Conservation (phyloP, 2,888 invertebrate genomes). For the Diarsia brunnea region DNA sequence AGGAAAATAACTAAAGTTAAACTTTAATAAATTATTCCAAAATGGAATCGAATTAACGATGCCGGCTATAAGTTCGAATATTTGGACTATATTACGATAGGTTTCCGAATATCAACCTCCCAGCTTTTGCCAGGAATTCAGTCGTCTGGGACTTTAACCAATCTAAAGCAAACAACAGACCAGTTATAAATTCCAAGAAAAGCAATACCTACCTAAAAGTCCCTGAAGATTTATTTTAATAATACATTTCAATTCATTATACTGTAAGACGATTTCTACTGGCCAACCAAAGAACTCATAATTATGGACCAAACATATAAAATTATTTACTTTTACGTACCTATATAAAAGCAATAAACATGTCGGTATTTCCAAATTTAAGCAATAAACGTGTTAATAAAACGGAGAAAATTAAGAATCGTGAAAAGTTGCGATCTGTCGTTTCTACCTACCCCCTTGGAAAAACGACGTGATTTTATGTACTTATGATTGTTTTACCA, state of each 20-base stretch:
- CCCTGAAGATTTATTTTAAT: not conserved
- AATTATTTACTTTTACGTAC: not conserved
- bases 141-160: conserved; percentile 13
- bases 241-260: not conserved
- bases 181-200: not conserved
- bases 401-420: not conserved
- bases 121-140: conserved; percentile 1
- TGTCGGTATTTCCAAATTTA: not conserved
- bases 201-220: not conserved
- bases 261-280: not conserved
- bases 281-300: not conserved
- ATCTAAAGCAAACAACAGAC: not conserved
- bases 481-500: too few relatives aligned
- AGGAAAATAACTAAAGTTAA: too few relatives aligned
- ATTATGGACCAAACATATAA: not conserved
- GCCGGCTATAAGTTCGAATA: conserved; percentile 12
- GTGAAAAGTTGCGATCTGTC: not conserved
- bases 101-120: conserved; percentile 6
- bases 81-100: conserved; percentile 15
- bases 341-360: not conserved
- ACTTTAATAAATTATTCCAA: conserved; percentile 16
- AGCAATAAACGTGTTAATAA: not conserved
- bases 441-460: too few relatives aligned
- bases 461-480: too few relatives aligned
- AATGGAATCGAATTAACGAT: not conserved